A percentile compares a stretch with the other conserved stretches of the same genome.
Evolutionary conservation across 2,888 invertebrate genomes (phyloP).

Genomic region (Mallateleia sp.): DNA sequence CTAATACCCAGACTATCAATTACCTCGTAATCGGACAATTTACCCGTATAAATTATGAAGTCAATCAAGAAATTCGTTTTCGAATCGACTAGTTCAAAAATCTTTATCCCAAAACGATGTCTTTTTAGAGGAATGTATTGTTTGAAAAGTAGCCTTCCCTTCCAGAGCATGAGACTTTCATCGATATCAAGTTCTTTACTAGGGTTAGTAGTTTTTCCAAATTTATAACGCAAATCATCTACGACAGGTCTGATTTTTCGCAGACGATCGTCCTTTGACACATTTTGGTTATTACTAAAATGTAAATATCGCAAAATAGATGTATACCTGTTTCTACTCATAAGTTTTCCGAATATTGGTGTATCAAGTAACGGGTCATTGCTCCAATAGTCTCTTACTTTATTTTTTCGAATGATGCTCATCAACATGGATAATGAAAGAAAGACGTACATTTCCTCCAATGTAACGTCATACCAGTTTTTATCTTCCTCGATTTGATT

Average conservation of each 20-base stretch:
- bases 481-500: too few relatives aligned
- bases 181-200: slow-evolving; percentile 51
- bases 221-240: slow-evolving; percentile 42
- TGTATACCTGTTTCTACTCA: slow-evolving; percentile 52
- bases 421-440: too few relatives aligned
- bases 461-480: too few relatives aligned
- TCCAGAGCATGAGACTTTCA: slow-evolving; percentile 56
- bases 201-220: slow-evolving; percentile 31
- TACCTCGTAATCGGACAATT: slow-evolving; percentile 53
- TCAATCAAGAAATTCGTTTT: slow-evolving; percentile 60
- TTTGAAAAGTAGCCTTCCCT: slow-evolving; percentile 52
- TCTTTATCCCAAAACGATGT: slow-evolving; percentile 56
- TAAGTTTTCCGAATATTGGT: slow-evolving; percentile 55
- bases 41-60: slow-evolving; percentile 52
- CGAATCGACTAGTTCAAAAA: too few relatives aligned
- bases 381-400: slow-evolving; percentile 49
- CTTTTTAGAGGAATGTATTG: slow-evolving; percentile 50
- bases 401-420: slow-evolving; percentile 5
- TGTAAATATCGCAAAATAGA: slow-evolving; percentile 56
- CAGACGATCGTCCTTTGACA: slow-evolving; percentile 13
- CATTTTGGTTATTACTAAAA: slow-evolving; percentile 54
- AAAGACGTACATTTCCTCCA: too few relatives aligned
- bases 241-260: slow-evolving; percentile 50
- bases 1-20: slow-evolving; percentile 62
- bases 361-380: slow-evolving; percentile 36